These are phyloP conservation scores for Diplodus puntazzo DNA, from an alignment of 2,797 vertebrate species.

Conservation along the genomic window DNA sequence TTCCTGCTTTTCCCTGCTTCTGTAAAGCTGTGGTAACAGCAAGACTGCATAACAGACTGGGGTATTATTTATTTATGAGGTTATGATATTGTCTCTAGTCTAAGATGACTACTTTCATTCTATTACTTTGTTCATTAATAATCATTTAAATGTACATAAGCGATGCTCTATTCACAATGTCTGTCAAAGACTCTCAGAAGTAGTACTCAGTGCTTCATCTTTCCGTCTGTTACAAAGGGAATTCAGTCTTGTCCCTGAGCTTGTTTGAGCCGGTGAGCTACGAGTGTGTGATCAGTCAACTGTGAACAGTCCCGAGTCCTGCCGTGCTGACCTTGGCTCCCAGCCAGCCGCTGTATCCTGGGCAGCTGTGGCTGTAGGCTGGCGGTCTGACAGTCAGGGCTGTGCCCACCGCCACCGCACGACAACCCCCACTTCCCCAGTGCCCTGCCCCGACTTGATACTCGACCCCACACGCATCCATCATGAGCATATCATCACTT, in stretches of 20 bases:
- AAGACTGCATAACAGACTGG: background rate
- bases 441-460: constrained; percentile 85
- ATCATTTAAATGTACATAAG: constrained; percentile 14
- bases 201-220: constrained; percentile 49
- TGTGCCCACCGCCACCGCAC: constrained; percentile 75
- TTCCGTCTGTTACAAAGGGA: constrained; percentile 67
- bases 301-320: constrained; percentile 81
- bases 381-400: constrained; percentile 84
- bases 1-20: background rate
- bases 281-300: constrained; percentile 83
- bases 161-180: constrained; percentile 18
- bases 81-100: background rate
- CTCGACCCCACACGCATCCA: constrained; percentile 85
- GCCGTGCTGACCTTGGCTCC: constrained; percentile 87
- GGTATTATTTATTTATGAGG: background rate
- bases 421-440: constrained; percentile 80
- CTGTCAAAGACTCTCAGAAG: constrained; percentile 36
- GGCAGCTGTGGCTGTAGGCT: constrained; percentile 84
- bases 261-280: constrained; percentile 77
- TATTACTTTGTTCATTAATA: constrained; percentile 7
- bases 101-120: background rate
- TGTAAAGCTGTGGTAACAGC: background rate
- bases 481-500: constrained; percentile 85
- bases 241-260: constrained; percentile 72
- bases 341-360: constrained; percentile 83